Base-by-base conservation (phyloP, 2,797 vertebrate genomes). In the Aplochiton taeniatus region DNA sequence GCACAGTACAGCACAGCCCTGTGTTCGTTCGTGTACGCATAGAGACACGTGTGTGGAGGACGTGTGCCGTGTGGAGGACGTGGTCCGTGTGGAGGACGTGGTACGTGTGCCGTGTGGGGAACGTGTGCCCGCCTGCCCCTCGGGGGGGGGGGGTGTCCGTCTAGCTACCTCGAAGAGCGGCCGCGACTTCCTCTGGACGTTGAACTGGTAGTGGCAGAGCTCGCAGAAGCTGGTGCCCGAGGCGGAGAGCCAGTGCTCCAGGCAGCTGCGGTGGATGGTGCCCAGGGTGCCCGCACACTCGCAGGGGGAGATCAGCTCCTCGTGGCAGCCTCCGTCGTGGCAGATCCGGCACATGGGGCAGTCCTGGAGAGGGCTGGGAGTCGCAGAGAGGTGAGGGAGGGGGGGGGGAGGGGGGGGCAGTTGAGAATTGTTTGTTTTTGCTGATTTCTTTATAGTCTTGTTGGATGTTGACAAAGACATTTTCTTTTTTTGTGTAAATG, bases 181-280 rank as follows among this genome's bases (percentile, higher is more conserved):
- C 74, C 90, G 85, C 73, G 93, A 91, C 82, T 92, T 95, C 87
- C 87, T 92, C 79, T 95, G 92, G 51, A 95, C 93, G 58, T 88
- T 90, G 85, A 95, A 95, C 81, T 91, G 93, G 90, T 93, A 94
- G 84, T 93, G 94, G 90, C 94, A 95, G 87, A 95, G 94, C 84
- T 95, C 94, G 75, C 93, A 95, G 89, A 87, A 92, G 87, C 90
- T 95, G 87, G 94, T 95, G 73, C 94, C 93, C 52, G 94, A 95
- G 70, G 94, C 92, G 0, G 94, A 95, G 67, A 95, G 90, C 94
- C 94, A 95, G 76, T 83, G 94, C 75, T 95, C 93, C 88, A 95
- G 89, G 85, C 94, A 95, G 89, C 92, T 94, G 69, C 92, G 92
- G 82, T 95, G 94, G 79, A 95, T 93, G 68, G 92, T 93, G 61